Evolutionary conservation across 1,140 invertebrate genomes (phyloP).

Genomic region (Drosophila pseudoobscura): DNA sequence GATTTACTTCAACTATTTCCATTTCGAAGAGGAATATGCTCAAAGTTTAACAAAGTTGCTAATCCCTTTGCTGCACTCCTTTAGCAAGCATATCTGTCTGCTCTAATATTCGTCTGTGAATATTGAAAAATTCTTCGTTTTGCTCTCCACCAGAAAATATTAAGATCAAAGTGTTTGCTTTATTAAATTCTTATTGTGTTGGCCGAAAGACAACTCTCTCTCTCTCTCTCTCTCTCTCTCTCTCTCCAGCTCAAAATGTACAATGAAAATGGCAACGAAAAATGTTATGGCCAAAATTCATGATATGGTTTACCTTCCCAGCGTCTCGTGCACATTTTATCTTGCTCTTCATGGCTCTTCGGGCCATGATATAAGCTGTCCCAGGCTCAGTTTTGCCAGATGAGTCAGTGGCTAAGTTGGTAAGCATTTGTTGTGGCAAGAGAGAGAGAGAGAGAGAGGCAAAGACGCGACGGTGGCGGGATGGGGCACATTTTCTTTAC

Average conservation of each 20-base stretch:
- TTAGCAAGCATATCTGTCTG: background rate
- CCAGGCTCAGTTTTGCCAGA: constrained; percentile 62
- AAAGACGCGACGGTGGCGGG: background rate
- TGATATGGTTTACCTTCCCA: constrained; percentile 72
- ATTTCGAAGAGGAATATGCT: too few relatives aligned
- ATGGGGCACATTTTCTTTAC: constrained; percentile 69
- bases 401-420: constrained; percentile 67
- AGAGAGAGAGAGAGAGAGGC: too few relatives aligned
- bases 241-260: constrained; percentile 3
- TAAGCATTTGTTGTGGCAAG: constrained; percentile 73
- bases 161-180: constrained; percentile 23
- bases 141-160: background rate
- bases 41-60: too few relatives aligned
- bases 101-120: background rate
- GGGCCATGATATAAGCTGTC: constrained; percentile 60
- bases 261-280: constrained; percentile 46
- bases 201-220: background rate
- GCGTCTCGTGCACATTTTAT: background rate
- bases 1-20: too few relatives aligned
- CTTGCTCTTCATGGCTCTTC: background rate
- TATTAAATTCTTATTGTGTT: constrained; percentile 35
- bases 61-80: background rate
- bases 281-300: constrained; percentile 67
- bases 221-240: background rate
- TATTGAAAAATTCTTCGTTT: background rate